Conservation (phyloP, 1,140 invertebrate genomes). For the Steinernema khuongi region DNA sequence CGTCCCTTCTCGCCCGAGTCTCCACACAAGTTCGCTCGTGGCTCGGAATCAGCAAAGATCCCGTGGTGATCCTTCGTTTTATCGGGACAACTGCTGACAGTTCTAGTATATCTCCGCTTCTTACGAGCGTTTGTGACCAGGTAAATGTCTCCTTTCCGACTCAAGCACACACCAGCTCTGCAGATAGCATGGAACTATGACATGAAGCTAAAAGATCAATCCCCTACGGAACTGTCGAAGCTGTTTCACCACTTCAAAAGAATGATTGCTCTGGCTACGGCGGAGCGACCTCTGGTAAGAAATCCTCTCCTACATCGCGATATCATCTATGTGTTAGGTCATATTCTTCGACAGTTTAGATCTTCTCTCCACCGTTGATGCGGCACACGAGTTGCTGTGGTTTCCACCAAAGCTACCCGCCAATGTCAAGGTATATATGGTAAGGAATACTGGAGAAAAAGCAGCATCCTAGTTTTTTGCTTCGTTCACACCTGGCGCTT, state of each 20-base stretch:
- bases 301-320: slow-evolving; percentile 34
- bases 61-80: slow-evolving; percentile 37
- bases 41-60: slow-evolving; percentile 21
- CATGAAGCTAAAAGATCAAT: slow-evolving; percentile 81
- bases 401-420: slow-evolving; percentile 79
- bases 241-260: slow-evolving; percentile 91
- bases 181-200: slow-evolving; percentile 90
- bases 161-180: slow-evolving; percentile 12
- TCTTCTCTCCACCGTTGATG: slow-evolving; percentile 85
- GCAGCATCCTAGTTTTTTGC: slow-evolving; percentile 22
- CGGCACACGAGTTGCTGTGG: slow-evolving; percentile 92
- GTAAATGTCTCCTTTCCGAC: slow-evolving; percentile 60
- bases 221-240: slow-evolving; percentile 85
- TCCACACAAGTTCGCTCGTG: slow-evolving; percentile 67
- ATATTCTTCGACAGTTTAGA: slow-evolving; percentile 87
- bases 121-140: slow-evolving; percentile 90
- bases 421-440: slow-evolving; percentile 76
- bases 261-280: slow-evolving; percentile 73
- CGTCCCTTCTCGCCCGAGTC: slow-evolving; percentile 85
- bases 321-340: slow-evolving; percentile 37
- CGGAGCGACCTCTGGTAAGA: slow-evolving; percentile 72
- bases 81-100: slow-evolving; percentile 89
- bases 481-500: slow-evolving; percentile 32
- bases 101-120: slow-evolving; percentile 82
- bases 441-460: not conserved